Evolutionary conservation across 2,113 vertebrate genomes (phyloP), one percentile per base, ranked within the genome.

Genomic region (Rhinoptilus africanus): DNA sequence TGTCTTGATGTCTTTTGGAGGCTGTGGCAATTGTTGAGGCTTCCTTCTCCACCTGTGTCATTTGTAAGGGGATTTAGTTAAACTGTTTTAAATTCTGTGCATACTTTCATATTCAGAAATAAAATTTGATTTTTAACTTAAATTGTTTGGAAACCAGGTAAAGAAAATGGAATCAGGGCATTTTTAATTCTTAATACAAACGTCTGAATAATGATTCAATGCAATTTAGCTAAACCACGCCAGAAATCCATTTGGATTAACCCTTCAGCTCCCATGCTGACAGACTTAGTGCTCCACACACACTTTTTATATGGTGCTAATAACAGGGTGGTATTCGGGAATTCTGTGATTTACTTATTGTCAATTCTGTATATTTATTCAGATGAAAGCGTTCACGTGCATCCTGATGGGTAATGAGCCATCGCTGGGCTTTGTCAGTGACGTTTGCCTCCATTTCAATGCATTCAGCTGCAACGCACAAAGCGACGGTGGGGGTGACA

Each of bases 51-150:
- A 26, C 50, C 39, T 76, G 72, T 54, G 72, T 39, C 45, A 22
- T n/a, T 62, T 60, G 15, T 19, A 71, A 69, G 56, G 34, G 86
- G 56, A 75, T 91, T 71, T 89, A 50, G 85, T 86, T 75, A 66
- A 77, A 67, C 50, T 85, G 34, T 71, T 30, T 81, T 78, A 59
- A 79, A 79, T 81, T 91, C 41, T 5, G 18, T 88, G 80, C 67
- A 73, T 37, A 51, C 13, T 0, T 35, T 89, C 72, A 32, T 63
- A 88, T 75, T 66, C 89, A 86, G 77, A 93, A 94, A 67, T 75
- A 80, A 94, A 90, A 95, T 74, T 90, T 53, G 30, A 77, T 96
- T 93, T 92, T 93, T 83, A 83, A 62, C 59, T 89, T 74, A 72
- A 85, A 89, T 81, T 17, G 12, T 87, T 91, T 48, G 66, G 39